Conservation (phyloP, 2,888 invertebrate species). For the Eupelmus urozonus region DNA sequence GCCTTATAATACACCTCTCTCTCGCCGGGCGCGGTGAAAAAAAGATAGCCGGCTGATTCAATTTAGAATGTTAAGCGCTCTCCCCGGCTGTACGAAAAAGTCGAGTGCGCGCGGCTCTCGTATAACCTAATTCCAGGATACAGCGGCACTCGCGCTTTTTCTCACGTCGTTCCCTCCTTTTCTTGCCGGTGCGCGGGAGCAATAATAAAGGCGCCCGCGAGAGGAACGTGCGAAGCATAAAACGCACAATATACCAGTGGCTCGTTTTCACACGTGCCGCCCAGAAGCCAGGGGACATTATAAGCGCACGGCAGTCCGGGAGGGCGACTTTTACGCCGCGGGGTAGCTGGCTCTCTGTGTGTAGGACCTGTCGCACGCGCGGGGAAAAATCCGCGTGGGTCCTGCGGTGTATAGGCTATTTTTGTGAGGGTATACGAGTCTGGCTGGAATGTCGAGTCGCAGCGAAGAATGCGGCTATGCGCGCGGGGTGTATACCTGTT, state of each 20-base stretch:
- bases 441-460: not conserved
- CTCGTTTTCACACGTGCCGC: constrained; percentile 38
- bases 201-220: constrained; percentile 26
- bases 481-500: constrained; percentile 1
- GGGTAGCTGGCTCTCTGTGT: not conserved
- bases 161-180: constrained; percentile 31
- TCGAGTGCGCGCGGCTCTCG: not conserved
- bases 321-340: constrained; percentile 29
- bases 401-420: not conserved
- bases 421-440: not conserved
- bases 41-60: constrained; percentile 1
- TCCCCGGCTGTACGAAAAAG: not conserved
- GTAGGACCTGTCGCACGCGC: constrained; percentile 47
- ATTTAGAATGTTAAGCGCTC: constrained; percentile 24
- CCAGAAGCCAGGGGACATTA: not conserved
- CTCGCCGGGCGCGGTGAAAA: not conserved
- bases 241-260: constrained; percentile 13
- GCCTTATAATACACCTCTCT: constrained; percentile 12
- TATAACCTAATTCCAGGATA: constrained; percentile 42
- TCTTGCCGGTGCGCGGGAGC: not conserved
- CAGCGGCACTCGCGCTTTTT: constrained; percentile 18
- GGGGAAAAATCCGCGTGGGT: constrained; percentile 41
- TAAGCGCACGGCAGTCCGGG: not conserved
- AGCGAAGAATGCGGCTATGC: constrained; percentile 11
- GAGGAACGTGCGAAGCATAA: constrained; percentile 16